A percentile compares a stretch with the other conserved stretches of the same genome.
These are phyloP conservation scores for Rhinoptilus africanus DNA, from an alignment of 2,113 vertebrate species.

Conservation along the genomic window DNA sequence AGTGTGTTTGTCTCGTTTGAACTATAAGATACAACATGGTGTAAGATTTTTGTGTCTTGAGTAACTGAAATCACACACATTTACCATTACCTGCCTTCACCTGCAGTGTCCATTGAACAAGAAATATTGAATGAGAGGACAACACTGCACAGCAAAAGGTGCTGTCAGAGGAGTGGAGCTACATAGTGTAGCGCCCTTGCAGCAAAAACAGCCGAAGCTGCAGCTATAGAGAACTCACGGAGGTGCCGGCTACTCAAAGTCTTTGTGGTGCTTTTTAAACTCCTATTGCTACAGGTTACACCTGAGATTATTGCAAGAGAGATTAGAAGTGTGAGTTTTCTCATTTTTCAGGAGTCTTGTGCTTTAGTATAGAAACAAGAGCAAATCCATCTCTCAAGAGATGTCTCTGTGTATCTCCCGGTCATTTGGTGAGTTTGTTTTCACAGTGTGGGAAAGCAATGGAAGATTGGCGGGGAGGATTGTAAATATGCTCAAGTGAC, in stretches of 20 bases:
- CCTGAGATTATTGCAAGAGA: background rate
- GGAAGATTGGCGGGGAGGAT: too few species aligned
- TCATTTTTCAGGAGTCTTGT: background rate
- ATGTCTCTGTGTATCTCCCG: background rate
- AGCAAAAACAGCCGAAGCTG: background rate
- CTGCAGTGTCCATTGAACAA: background rate
- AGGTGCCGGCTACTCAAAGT: background rate
- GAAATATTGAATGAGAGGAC: background rate
- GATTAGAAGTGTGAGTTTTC: background rate
- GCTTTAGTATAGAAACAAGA: background rate
- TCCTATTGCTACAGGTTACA: background rate
- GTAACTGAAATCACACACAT: slow-evolving; percentile 30
- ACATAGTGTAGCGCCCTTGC: background rate
- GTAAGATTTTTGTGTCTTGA: background rate
- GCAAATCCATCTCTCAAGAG: background rate
- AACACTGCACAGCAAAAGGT: background rate
- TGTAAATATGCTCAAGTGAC: too few species aligned
- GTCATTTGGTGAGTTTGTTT: background rate
- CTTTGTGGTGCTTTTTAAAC: background rate
- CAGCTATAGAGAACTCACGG: background rate
- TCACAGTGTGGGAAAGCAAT: background rate
- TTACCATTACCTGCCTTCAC: background rate
- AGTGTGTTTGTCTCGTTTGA: slow-evolving; percentile 58
- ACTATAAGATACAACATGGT: slow-evolving; percentile 44
- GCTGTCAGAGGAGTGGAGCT: background rate